A percentile compares a stretch with the other conserved stretches of the same genome.
Conservation (phyloP, 2,888 invertebrate species). For the Camponotus fellah region DNA sequence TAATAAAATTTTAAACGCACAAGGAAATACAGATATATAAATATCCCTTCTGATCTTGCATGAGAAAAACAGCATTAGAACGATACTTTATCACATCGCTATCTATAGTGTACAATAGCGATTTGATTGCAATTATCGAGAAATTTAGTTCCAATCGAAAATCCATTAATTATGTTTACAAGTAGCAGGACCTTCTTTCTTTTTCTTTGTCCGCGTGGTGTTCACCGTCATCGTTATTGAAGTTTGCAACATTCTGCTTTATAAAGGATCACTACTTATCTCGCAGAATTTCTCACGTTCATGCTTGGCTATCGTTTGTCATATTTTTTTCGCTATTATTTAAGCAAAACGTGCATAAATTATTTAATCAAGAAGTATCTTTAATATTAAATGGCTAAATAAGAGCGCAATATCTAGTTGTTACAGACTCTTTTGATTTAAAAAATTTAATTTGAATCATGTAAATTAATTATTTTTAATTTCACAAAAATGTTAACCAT, state of each 20-base stretch:
- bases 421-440: not conserved
- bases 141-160: constrained; percentile 55
- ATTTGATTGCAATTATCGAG: constrained; percentile 61
- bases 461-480: not conserved
- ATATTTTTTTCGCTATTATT: constrained; percentile 4
- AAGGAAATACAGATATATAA: not conserved
- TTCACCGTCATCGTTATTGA: constrained; percentile 63
- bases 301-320: constrained; percentile 29
- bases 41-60: not conserved
- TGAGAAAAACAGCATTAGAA: not conserved
- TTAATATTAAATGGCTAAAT: constrained; percentile 24
- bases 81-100: not conserved
- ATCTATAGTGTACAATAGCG: constrained; percentile 14
- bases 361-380: constrained; percentile 22
- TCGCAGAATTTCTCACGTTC: constrained; percentile 48
- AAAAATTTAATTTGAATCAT: not conserved
- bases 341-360: constrained; percentile 5
- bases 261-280: constrained; percentile 22
- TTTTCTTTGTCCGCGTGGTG: constrained; percentile 11
- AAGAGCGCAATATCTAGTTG: not conserved
- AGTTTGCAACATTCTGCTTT: constrained; percentile 52
- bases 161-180: constrained; percentile 62
- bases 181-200: not conserved
- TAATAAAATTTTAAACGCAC: not conserved
- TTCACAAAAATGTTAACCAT: not conserved